These are phyloP conservation scores for Crocuta crocuta DNA, from an alignment of 2,113 vertebrate species.

Conservation along the genomic window DNA sequence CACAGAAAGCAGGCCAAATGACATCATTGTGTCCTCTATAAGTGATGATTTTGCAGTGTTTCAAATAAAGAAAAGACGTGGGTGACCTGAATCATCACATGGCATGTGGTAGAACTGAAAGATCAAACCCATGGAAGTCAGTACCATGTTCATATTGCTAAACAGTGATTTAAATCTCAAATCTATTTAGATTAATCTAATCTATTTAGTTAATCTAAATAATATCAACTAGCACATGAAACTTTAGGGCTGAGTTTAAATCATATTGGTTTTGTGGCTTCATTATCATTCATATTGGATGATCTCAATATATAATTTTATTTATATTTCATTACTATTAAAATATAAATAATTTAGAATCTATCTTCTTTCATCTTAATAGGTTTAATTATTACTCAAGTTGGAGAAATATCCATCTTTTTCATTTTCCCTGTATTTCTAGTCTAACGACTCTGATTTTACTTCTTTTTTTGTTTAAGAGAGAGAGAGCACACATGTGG, in stretches of 20 bases:
- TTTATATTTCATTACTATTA: constrained; percentile 39
- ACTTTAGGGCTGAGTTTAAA: constrained; percentile 21
- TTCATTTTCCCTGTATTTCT: constrained; percentile 44
- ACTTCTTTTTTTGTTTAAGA: too few species aligned
- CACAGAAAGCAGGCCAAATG: constrained; percentile 64
- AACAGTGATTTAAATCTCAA: constrained; percentile 3
- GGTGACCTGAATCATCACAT: constrained; percentile 70
- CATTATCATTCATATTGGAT: constrained; percentile 23
- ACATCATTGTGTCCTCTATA: constrained; percentile 60
- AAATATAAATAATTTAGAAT: constrained; percentile 60
- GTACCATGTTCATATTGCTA: background rate
- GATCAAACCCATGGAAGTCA: constrained; percentile 39
- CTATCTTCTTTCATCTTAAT: background rate
- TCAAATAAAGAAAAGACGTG: constrained; percentile 74
- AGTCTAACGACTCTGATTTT: constrained; percentile 23
- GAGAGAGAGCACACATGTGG: too few species aligned
- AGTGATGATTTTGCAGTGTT: constrained; percentile 59
- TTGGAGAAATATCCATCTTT: constrained; percentile 46
- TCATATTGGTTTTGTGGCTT: constrained; percentile 22
- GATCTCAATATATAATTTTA: background rate
- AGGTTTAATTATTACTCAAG: constrained; percentile 19
- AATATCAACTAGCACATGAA: constrained; percentile 37
- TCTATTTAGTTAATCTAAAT: background rate
- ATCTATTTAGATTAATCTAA: background rate
- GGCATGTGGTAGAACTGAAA: constrained; percentile 46